These are phyloP conservation scores for Anoplolepis gracilipes DNA, from an alignment of 1,140 invertebrate species.

Conservation along the genomic window DNA sequence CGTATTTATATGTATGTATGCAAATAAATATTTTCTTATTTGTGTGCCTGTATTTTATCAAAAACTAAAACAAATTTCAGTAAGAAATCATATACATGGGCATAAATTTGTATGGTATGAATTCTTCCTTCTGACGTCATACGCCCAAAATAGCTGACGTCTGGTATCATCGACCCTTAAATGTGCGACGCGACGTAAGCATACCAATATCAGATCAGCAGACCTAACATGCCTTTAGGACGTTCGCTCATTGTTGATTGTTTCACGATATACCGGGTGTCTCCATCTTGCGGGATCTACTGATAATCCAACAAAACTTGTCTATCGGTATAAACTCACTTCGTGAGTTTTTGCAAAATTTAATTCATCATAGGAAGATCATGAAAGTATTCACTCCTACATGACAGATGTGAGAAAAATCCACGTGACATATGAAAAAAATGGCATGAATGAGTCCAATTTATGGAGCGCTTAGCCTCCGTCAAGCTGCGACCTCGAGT, in stretches of 20 bases:
- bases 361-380: background rate
- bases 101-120: background rate
- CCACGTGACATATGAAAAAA: background rate
- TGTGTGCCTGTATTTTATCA: too few species aligned
- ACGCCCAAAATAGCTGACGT: background rate
- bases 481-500: constrained; percentile 5
- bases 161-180: background rate
- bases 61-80: background rate
- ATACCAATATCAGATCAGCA: constrained; percentile 1
- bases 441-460: background rate
- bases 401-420: background rate
- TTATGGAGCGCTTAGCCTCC: background rate
- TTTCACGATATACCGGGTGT: background rate
- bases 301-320: background rate
- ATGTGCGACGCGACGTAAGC: background rate
- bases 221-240: background rate
- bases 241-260: background rate
- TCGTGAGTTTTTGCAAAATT: background rate
- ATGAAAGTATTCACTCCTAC: background rate
- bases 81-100: background rate
- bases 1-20: background rate
- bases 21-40: background rate
- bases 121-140: background rate
- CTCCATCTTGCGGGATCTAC: constrained; percentile 44
- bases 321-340: constrained; percentile 9